These are phyloP conservation scores for Norana najaformis DNA, from an alignment of 2,888 invertebrate species.

Conservation along the genomic window DNA sequence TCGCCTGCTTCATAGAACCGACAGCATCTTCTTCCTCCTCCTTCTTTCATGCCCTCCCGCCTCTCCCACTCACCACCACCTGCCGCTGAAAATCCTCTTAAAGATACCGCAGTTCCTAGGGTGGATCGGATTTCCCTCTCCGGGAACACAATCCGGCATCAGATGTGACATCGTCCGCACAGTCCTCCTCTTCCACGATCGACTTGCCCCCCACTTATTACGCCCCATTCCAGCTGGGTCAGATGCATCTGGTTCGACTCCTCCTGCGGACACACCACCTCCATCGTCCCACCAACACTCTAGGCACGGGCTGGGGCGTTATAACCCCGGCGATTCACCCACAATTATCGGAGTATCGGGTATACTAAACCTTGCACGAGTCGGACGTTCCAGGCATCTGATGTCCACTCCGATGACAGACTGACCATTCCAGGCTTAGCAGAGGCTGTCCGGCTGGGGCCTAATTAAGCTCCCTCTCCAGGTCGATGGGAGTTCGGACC, in stretches of 20 bases:
- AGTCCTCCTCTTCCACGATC: neutral
- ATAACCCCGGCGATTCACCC: neutral
- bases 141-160: neutral
- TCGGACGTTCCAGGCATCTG: neutral
- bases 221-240: neutral
- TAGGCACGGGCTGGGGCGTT: neutral
- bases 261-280: neutral
- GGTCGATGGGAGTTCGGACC: neutral
- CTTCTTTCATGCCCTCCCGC: neutral
- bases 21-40: neutral
- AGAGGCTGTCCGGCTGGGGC: neutral
- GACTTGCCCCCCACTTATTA: constrained; percentile 6
- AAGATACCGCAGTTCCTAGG: neutral
- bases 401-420: neutral
- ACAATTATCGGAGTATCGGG: constrained; percentile 13
- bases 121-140: neutral
- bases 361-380: neutral
- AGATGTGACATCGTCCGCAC: neutral
- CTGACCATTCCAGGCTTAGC: neutral
- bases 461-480: neutral
- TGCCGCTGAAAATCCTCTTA: neutral
- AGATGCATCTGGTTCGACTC: neutral
- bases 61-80: neutral
- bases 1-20: neutral
- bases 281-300: neutral